Evolutionary conservation across 2,113 vertebrate species (phyloP).

Genomic region (Dasyornis broadbenti): DNA sequence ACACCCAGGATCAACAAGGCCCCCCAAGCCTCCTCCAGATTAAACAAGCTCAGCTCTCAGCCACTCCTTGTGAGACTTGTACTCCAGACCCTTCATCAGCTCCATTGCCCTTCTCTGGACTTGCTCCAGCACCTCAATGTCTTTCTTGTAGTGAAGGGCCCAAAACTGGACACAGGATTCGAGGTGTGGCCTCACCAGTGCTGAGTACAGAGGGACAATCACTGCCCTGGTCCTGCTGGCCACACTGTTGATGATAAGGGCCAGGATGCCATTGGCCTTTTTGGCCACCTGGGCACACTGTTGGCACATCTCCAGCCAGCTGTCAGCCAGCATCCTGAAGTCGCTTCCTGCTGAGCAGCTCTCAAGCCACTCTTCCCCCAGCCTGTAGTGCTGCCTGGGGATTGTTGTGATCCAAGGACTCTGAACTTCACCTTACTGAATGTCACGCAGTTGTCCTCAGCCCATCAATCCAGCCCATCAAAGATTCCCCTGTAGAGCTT

Average conservation of each 20-base stretch:
- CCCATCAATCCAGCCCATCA: neutral
- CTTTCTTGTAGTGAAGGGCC: neutral
- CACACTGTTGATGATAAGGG: neutral
- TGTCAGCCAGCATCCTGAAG: too few relatives aligned
- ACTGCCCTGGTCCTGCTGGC: neutral
- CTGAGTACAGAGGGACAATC: rapidly evolving
- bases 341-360: neutral
- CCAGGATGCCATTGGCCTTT: neutral
- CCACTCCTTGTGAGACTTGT: neutral
- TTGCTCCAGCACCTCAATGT: neutral
- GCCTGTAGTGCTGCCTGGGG: too few relatives aligned
- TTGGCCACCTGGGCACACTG: neutral
- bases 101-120: neutral
- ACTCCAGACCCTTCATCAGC: neutral
- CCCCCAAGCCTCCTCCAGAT: neutral
- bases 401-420: neutral
- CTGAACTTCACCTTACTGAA: neutral
- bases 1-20: rapidly evolving
- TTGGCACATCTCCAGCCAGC: neutral
- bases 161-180: neutral
- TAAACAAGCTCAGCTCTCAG: neutral
- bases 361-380: neutral
- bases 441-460: too few relatives aligned
- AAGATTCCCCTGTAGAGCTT: neutral
- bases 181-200: neutral